phyloP scores from a whole-genome alignment of 2,113 vertebrate species.

The Seriola quinqueradiata region DNA sequence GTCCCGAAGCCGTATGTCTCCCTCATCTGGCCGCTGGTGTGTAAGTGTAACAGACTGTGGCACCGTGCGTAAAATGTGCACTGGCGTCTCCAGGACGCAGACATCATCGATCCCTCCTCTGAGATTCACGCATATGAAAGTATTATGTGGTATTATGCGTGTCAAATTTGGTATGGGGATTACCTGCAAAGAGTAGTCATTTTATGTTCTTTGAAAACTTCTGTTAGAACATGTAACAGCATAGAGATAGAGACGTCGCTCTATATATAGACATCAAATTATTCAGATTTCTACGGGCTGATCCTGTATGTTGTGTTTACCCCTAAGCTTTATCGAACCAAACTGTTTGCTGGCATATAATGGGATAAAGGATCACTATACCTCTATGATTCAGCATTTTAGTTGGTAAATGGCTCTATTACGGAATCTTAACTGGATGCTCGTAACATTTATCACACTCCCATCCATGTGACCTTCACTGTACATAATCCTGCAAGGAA shows the following conservation, averaged over 20 bases:
- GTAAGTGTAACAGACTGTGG: conserved; percentile 74
- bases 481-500: conserved; percentile 12
- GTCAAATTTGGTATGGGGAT: conserved; percentile 29
- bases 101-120: conserved; percentile 16
- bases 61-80: conserved; percentile 76
- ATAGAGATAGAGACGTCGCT: background rate
- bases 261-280: background rate
- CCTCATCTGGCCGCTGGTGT: conserved; percentile 81
- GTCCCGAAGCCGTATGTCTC: conserved; percentile 82
- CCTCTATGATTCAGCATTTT: conserved; percentile 24
- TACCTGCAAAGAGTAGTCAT: background rate
- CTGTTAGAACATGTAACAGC: background rate
- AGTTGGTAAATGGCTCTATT: conserved; percentile 33
- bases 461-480: conserved; percentile 41
- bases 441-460: conserved; percentile 41
- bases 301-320: background rate
- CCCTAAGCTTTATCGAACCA: background rate
- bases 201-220: conserved; percentile 32
- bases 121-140: conserved; percentile 14
- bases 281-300: background rate
- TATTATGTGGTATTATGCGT: conserved; percentile 21
- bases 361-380: background rate
- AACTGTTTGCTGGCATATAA: background rate
- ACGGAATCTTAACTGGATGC: conserved; percentile 40
- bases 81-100: conserved; percentile 54